These are phyloP conservation scores for Lithosia quadra DNA, from an alignment of 2,888 invertebrate genomes.

Conservation along the genomic window DNA sequence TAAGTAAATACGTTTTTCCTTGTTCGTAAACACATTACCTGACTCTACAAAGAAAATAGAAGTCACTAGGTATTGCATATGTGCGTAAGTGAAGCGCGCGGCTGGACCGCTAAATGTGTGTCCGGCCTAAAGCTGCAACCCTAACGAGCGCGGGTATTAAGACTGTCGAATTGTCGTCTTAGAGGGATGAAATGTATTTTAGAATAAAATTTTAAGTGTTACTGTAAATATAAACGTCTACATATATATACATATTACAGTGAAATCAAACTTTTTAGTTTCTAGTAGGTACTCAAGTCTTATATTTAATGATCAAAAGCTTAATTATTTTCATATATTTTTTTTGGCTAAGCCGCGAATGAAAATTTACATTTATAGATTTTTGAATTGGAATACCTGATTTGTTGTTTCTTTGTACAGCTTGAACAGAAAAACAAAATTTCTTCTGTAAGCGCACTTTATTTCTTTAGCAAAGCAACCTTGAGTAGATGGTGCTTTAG, in stretches of 20 bases:
- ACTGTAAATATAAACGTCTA: conserved; percentile 61
- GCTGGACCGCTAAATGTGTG: conserved; percentile 30
- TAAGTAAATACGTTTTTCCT: too few species aligned
- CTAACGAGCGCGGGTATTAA: conserved; percentile 55
- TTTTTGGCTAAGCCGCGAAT: conserved; percentile 46
- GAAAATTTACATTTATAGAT: conserved; percentile 37
- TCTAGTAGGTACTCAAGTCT: conserved; percentile 31
- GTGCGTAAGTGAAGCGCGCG: conserved; percentile 7
- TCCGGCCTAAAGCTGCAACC: conserved; percentile 29
- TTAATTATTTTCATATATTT: conserved; percentile 45
- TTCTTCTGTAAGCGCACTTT: conserved; percentile 27
- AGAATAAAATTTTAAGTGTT: conserved; percentile 56
- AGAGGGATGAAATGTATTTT: conserved; percentile 54
- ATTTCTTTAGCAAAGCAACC: conserved; percentile 63
- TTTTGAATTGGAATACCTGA: conserved; percentile 33
- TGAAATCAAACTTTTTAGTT: conserved; percentile 29
- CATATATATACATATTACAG: conserved; percentile 49
- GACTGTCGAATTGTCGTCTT: conserved; percentile 58
- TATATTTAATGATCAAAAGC: conserved; percentile 53
- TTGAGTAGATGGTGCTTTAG: not conserved
- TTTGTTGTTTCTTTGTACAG: conserved; percentile 27
- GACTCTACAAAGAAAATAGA: not conserved
- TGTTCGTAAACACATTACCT: too few species aligned
- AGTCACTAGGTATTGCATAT: not conserved
- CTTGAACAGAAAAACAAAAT: conserved; percentile 9